phyloP scores from a whole-genome alignment of 37 sponge, comb jelly and placozoan genomes.

The Aphrocallistes beatrix region DNA sequence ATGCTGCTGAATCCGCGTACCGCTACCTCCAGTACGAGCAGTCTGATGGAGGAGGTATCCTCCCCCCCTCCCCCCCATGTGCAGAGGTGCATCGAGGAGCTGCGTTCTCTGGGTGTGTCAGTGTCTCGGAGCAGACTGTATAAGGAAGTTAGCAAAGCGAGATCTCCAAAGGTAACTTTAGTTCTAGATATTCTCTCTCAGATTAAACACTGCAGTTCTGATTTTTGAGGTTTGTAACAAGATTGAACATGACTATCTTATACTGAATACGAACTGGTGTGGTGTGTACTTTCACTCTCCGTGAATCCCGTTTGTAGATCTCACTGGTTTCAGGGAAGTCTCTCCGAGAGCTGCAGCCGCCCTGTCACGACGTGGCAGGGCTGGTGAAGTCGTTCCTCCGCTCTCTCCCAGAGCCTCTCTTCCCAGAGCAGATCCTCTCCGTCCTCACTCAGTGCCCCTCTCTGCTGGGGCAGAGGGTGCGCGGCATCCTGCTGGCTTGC shows the following conservation, averaged over 20 bases:
- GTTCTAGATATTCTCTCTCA: too few species aligned
- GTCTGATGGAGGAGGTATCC: neutral
- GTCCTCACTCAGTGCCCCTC: neutral
- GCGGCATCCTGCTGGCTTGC: neutral
- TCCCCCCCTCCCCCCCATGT: neutral
- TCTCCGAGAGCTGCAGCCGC: neutral
- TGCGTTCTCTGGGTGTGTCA: neutral
- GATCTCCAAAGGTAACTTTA: neutral
- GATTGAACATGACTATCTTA: too few species aligned
- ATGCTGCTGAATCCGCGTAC: too few species aligned
- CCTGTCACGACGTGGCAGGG: neutral
- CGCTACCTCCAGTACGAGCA: neutral
- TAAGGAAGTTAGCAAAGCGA: neutral
- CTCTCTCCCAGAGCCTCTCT: slow-evolving; percentile 3
- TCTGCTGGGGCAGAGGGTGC: neutral
- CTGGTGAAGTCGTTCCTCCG: neutral
- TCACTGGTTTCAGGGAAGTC: neutral
- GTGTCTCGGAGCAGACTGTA: neutral
- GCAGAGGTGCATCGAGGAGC: neutral
- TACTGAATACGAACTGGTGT: too few species aligned
- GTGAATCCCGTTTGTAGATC: too few species aligned
- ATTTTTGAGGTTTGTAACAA: too few species aligned
- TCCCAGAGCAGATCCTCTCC: slow-evolving; percentile 3
- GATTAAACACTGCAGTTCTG: too few species aligned
- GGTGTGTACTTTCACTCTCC: too few species aligned